Evolutionary conservation across 2,797 vertebrate genomes (phyloP), one percentile per base, ranked within the genome.

Genomic region (Varecia variegata): DNA sequence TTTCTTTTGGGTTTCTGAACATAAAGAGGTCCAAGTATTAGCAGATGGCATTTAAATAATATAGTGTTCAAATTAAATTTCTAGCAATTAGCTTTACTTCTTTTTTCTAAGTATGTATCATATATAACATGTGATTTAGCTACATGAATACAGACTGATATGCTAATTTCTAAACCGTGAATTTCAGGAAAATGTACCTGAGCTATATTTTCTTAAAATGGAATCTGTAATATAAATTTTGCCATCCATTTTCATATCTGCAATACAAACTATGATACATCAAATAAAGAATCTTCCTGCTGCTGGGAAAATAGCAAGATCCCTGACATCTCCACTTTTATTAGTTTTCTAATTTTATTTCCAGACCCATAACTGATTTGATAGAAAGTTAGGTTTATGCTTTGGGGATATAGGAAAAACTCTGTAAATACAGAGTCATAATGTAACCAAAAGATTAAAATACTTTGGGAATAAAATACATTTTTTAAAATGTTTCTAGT

Each of bases 311-410:
- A 91, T 88, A n/a, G 50, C 77, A 97, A 83, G 27, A 97, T 2
- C 30, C 17, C 43, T 85, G 23, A 93, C 47, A 96, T 79, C 43
- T 95, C 58, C 58, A 80, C 79, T 96, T 96, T 94, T 95, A 97
- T 97, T 97, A 91, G 68, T 97, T 98, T 97, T 95, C 43, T 89
- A 91, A 97, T 94, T 97, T 95, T 90, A 62, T 82, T 95, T 89
- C 50, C 32, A 62, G 80, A 79, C n/a, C 5, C 45, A 84, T 17
- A 93, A 60, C 45, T 88, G 89, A 74, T 94, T 89, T 93, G 67
- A 96, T 86, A 96, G 70, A 60, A 96, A 95, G 80, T 71, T 95
- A 43, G 30, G 20, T 88, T 94, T 97, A 90, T 52, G 18, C 18
- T 74, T 95, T 74, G 88, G 68, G 7, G 35, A 80, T 76, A 90